Evolutionary conservation across 2,113 vertebrate genomes (phyloP), one percentile per base, ranked within the genome.

Genomic region (Syngnathus floridae): DNA sequence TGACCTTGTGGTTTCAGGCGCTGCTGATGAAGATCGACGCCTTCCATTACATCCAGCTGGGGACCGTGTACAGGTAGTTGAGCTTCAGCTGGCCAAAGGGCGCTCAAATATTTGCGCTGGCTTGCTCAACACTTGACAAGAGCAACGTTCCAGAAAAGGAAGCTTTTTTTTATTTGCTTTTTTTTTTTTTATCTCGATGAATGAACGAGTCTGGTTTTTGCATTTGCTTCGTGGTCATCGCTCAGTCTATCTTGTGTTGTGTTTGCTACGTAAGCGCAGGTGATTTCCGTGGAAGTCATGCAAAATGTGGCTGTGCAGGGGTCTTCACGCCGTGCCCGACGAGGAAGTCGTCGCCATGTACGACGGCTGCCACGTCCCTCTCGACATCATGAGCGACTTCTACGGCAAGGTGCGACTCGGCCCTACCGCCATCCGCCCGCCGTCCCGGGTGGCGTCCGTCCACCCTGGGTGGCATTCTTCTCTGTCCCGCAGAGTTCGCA

Each of bases 21-120:
- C 85, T 99, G 66, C 83, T 99, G 85, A 99, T 99, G 96, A 99
- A 99, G 93, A 99, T 99, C 0, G 95, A 99, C 87, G 95, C 96
- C 51, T 99, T 99, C 86, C 96, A 99, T 87, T 99, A 99, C 69
- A 99, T 99, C 83, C 96, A 99, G 72, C 90, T 79, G 81, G 95
- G 90, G 62, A 81, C 90, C 35, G 91, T 92, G 4, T 92, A 92
- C 86, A 91, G 90, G 89, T 92, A 77, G 26, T 31, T 45, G 2
- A 62, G 16, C 38, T 41, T 6, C 35, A 31, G 26, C 26, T 31
- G 26, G 26, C 26, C 26, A 31, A 31, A 31, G 26, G 26, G 26
- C 26, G 26, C 26, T 31, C 26, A 31, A 31, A 31, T 31, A 31
- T 31, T 31, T 31, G 26, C 26, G 26, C 26, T 31, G 26, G 26